Percentiles rank a stretch among this genome's conserved stretches.
Conservation (phyloP, 1,140 invertebrate species). For the Calephelis virginiensis region DNA sequence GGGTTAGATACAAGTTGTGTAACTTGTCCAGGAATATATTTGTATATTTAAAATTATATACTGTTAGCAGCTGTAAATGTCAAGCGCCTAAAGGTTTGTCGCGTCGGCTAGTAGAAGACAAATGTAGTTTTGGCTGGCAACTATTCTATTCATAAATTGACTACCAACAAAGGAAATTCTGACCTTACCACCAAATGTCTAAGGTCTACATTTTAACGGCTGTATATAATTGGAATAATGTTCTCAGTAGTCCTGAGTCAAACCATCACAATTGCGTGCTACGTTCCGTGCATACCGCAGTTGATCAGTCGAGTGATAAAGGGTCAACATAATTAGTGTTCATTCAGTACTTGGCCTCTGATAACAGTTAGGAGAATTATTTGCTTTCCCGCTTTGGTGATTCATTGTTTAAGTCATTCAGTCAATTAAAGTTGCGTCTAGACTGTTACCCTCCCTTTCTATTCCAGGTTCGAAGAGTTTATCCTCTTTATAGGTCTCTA, state of each 20-base stretch:
- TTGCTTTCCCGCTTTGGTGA: neutral
- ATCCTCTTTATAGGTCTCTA: no score
- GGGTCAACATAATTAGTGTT: constrained; percentile 35
- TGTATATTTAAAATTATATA: no score
- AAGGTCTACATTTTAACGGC: neutral
- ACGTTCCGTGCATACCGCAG: constrained; percentile 16
- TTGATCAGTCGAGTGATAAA: constrained; percentile 23
- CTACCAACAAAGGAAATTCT: neutral
- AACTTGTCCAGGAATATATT: no score
- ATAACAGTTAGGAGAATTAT: neutral
- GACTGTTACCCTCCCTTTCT: no score
- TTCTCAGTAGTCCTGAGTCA: constrained; percentile 3
- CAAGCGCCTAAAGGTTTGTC: no score
- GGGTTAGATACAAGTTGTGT: no score
- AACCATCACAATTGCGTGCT: neutral
- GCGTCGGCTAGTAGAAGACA: no score
- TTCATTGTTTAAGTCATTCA: constrained; percentile 1
- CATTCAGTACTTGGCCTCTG: neutral
- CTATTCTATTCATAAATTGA: no score
- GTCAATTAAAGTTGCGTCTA: neutral
- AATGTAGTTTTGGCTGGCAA: no score
- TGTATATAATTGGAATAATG: constrained; percentile 5
- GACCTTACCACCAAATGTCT: neutral
- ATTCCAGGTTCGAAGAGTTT: no score
- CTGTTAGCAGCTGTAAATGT: no score